Evolutionary conservation across 1,140 invertebrate genomes (phyloP).

Genomic region (Branchinecta lindahli): DNA sequence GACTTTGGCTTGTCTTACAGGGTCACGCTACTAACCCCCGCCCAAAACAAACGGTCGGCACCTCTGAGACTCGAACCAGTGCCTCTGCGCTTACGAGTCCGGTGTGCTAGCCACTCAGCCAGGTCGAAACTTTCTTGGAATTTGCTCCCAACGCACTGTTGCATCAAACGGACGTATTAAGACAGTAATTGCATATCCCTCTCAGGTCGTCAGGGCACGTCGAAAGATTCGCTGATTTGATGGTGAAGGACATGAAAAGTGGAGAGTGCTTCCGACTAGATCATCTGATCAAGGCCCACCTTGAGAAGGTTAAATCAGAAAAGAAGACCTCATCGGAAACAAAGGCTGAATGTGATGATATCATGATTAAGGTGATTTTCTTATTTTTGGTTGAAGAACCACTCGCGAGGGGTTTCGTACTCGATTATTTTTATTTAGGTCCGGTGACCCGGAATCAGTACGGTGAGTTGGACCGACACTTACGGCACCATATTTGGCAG

Average conservation of each 20-base stretch:
- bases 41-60: neutral
- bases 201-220: constrained; percentile 89
- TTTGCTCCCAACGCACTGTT: too few species aligned
- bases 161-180: too few species aligned
- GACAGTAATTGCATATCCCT: constrained; percentile 17
- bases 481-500: too few species aligned
- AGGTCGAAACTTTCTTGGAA: neutral
- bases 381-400: constrained; percentile 1
- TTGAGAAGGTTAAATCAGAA: constrained; percentile 74
- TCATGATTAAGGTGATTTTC: constrained; percentile 46
- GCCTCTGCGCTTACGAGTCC: neutral
- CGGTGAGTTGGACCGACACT: too few species aligned
- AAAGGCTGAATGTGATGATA: constrained; percentile 60
- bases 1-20: constrained; percentile 6
- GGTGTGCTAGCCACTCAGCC: neutral
- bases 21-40: neutral
- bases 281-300: constrained; percentile 92
- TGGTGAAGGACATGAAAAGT: constrained; percentile 92
- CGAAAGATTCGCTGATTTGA: constrained; percentile 94
- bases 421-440: constrained; percentile 7
- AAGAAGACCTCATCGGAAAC: constrained; percentile 57
- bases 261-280: constrained; percentile 95
- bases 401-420: neutral
- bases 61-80: neutral
- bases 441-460: too few species aligned